Base-by-base conservation (phyloP, 2,113 vertebrate genomes). In the Corythaixoides concolor region DNA sequence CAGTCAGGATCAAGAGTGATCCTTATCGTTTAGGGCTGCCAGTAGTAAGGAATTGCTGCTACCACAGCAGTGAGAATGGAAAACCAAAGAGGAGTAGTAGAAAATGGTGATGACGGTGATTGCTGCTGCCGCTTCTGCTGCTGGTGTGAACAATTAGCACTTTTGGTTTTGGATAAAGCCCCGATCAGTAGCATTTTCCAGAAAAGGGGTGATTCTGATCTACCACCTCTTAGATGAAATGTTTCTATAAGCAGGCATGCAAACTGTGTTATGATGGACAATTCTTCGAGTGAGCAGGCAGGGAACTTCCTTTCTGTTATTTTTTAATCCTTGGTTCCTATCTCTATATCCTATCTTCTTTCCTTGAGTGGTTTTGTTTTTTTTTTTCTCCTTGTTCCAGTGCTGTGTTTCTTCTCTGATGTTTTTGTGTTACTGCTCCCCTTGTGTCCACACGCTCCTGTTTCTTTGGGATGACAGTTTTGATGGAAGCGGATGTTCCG, bases 361-460 rank as follows among this genome's bases (percentile, higher is more conserved):
- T 69, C 24, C 11, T 19, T 32, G 13, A 27, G 33, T n/a, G n/a
- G n/a, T n/a, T n/a, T n/a, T n/a, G 2, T 15, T 55, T 77, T 77
- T 75, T 49, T 28, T 15, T 55, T 77, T 77, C 72, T 49, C 26
- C 43, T 69, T 62, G 15, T 55, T 56, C 7, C 50, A 32, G 26
- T 26, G 27, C 66, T 85, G 26, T 56, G 33, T 76, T 62, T 79
- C 12, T 83, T 39, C 55, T 35, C 16, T 56, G 47, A 22, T 81
- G 8, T 5, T 50, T 41, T 17, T 70, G 16, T 35, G 27, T 50
- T 53, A 12, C 1, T 52, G 26, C 18, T 78, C 35, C 35, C 21
- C 33, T 22, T 5, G 2, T 3, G 8, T 19, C 49, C 43, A 8
- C 26, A 11, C 0, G 0, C 45, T 41, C n/a, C 12, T 22, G 4